Evolutionary conservation across 2,113 vertebrate genomes (phyloP).

Genomic region (Osmerus eperlanus): DNA sequence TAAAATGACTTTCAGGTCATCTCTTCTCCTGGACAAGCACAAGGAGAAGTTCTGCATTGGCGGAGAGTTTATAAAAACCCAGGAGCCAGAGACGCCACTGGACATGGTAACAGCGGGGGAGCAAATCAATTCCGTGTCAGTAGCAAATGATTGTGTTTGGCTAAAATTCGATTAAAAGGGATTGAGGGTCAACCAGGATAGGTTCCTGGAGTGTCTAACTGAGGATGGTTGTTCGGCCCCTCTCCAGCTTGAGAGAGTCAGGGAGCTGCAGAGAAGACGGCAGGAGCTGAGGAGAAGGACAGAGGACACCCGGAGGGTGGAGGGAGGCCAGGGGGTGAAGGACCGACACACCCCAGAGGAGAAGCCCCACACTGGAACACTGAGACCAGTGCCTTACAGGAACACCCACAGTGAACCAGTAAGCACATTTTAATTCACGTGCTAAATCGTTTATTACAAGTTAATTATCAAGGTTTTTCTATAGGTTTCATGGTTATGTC

Average conservation of each 20-base stretch:
- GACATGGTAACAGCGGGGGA: slow-evolving; percentile 26
- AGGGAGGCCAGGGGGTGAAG: not conserved
- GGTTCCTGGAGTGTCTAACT: not conserved
- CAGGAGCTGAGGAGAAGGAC: slow-evolving; percentile 10
- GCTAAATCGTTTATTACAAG: not conserved
- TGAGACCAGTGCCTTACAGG: not conserved
- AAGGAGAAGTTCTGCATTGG: slow-evolving; percentile 60
- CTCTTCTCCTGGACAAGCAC: slow-evolving; percentile 47
- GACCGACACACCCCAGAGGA: not conserved
- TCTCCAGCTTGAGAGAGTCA: slow-evolving; percentile 30
- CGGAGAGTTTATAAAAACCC: slow-evolving; percentile 26
- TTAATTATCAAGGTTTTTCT: no score
- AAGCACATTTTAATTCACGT: not conserved
- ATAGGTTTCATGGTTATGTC: no score
- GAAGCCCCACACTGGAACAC: not conserved
- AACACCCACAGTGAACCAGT: slow-evolving; percentile 17
- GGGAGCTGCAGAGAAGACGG: slow-evolving; percentile 15
- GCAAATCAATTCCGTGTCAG: not conserved
- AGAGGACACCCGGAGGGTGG: slow-evolving; percentile 10
- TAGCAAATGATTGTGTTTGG: not conserved
- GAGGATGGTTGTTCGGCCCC: not conserved
- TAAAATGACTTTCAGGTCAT: slow-evolving; percentile 56
- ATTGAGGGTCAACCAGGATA: not conserved
- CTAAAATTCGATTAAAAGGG: not conserved
- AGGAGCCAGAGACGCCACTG: slow-evolving; percentile 28